Evolutionary conservation across 2,797 vertebrate species (phyloP).

Genomic region (Protonibea diacanthus): DNA sequence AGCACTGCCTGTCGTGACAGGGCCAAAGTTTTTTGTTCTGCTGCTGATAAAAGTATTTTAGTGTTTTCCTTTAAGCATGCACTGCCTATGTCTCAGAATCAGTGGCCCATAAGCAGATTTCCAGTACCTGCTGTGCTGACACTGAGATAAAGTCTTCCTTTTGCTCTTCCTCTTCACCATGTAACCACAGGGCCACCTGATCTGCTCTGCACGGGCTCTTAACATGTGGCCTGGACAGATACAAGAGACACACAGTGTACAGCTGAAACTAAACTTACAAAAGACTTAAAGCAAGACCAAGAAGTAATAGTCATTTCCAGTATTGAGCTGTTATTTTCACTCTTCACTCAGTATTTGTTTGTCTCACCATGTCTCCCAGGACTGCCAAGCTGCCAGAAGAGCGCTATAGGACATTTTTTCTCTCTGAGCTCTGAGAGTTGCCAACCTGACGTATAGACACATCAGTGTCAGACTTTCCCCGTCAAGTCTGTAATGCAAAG

Average conservation of each 20-base stretch:
- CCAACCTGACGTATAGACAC: slow-evolving; percentile 76
- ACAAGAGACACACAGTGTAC: background rate
- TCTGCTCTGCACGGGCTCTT: slow-evolving; percentile 59
- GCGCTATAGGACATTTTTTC: slow-evolving; percentile 76
- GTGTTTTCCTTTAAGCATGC: background rate
- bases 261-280: background rate
- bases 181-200: slow-evolving; percentile 68
- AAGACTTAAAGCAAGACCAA: background rate
- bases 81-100: background rate
- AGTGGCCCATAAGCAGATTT: background rate
- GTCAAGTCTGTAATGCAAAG: slow-evolving; percentile 63
- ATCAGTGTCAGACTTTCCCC: slow-evolving; percentile 63
- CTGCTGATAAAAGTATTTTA: slow-evolving; percentile 14
- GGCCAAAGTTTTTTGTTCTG: slow-evolving; percentile 34
- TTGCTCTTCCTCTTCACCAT: slow-evolving; percentile 39
- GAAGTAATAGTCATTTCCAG: background rate
- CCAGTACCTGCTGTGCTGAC: slow-evolving; percentile 70
- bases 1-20: slow-evolving; percentile 72
- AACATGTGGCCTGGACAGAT: slow-evolving; percentile 73
- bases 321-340: background rate
- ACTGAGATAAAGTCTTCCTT: slow-evolving; percentile 24
- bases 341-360: slow-evolving; percentile 3
- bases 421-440: slow-evolving; percentile 79
- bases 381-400: slow-evolving; percentile 80
- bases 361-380: slow-evolving; percentile 85